phyloP scores from a whole-genome alignment of 2,888 invertebrate genomes.

The Sarcophaga carnaria region DNA sequence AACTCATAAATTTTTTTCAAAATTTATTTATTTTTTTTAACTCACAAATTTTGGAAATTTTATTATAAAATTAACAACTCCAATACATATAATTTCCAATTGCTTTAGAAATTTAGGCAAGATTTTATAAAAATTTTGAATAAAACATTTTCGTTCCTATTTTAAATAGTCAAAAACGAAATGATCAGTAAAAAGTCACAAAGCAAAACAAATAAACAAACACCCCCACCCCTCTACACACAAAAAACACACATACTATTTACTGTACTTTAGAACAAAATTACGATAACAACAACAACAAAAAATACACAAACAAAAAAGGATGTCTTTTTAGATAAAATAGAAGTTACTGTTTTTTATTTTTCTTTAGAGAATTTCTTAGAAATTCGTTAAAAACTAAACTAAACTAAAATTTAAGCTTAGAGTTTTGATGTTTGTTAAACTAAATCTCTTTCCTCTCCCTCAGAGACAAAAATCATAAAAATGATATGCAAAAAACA shows the following conservation, averaged over 20 bases:
- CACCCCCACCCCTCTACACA: slow-evolving; percentile 12
- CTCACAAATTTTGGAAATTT: background rate
- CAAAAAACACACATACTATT: slow-evolving; percentile 42
- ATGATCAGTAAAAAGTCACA: background rate
- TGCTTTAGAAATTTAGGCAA: background rate
- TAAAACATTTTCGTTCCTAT: slow-evolving; percentile 1
- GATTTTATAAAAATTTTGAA: slow-evolving; percentile 3
- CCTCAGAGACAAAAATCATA: slow-evolving; percentile 30
- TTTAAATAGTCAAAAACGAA: background rate
- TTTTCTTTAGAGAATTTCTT: slow-evolving; percentile 68
- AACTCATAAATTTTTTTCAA: background rate
- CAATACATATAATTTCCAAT: slow-evolving; percentile 27
- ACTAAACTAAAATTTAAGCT: slow-evolving; percentile 64
- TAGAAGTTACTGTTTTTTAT: slow-evolving; percentile 68
- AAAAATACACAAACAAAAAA: slow-evolving; percentile 37
- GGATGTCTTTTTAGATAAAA: slow-evolving; percentile 57
- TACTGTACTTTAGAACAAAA: slow-evolving; percentile 47
- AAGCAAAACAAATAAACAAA: background rate
- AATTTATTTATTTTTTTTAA: background rate
- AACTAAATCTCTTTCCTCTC: slow-evolving; percentile 62
- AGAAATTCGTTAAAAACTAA: slow-evolving; percentile 62
- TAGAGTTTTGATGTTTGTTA: slow-evolving; percentile 69
- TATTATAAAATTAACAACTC: background rate
- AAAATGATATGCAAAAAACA: slow-evolving; percentile 17
- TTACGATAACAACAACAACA: slow-evolving; percentile 18